These are phyloP conservation scores for Picathartes gymnocephalus DNA, from an alignment of 2,113 vertebrate genomes.

Conservation along the genomic window DNA sequence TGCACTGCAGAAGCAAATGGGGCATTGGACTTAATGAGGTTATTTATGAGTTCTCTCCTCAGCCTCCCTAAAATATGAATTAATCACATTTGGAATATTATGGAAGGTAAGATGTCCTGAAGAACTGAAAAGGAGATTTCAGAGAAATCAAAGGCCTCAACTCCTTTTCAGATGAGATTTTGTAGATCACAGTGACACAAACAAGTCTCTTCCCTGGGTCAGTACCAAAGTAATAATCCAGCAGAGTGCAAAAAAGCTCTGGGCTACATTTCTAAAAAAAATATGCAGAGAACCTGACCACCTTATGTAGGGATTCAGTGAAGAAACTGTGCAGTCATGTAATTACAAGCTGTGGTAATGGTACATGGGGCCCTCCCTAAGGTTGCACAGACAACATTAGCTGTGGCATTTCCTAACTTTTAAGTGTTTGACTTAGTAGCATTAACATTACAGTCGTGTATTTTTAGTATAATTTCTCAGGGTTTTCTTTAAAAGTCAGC, in stretches of 20 bases:
- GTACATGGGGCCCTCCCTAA: not conserved
- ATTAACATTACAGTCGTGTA: not conserved
- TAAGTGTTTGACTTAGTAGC: slow-evolving; percentile 9
- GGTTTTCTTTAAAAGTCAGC: not conserved
- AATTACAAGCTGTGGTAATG: not conserved
- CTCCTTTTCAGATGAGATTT: not conserved
- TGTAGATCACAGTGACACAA: not conserved
- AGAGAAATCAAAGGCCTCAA: slow-evolving; percentile 29
- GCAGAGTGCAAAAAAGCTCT: not conserved
- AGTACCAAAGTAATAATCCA: slow-evolving; percentile 1
- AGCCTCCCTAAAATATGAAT: slow-evolving; percentile 14
- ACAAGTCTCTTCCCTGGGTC: not conserved
- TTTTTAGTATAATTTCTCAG: not conserved
- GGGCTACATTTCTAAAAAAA: not conserved
- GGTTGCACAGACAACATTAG: not conserved
- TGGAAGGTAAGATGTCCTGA: not conserved
- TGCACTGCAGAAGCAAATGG: not conserved
- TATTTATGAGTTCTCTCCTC: not conserved
- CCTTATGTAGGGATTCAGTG: not conserved
- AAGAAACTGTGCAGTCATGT: not conserved
- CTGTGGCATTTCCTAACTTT: slow-evolving; percentile 19
- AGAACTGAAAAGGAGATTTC: not conserved
- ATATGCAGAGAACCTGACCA: not conserved
- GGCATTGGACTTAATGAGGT: not conserved
- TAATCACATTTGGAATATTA: slow-evolving; percentile 1